phyloP scores from a whole-genome alignment of 1,140 invertebrate genomes.

The Drosophila bocqueti region DNA sequence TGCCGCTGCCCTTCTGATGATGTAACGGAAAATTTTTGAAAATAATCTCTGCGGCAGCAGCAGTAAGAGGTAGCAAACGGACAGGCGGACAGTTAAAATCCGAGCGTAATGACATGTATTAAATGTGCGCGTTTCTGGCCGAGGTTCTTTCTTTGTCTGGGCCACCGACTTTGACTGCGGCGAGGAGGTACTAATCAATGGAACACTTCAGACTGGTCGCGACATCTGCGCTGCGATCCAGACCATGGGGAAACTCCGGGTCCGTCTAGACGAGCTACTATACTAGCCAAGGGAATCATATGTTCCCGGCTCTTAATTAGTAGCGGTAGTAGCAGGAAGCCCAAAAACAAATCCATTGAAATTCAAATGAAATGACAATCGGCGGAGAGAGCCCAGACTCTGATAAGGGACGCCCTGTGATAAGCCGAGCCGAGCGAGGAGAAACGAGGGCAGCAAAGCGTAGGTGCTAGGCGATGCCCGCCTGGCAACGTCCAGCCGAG shows the following conservation, averaged over 20 bases:
- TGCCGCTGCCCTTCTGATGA: constrained; percentile 44
- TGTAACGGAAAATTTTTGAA: constrained; percentile 65
- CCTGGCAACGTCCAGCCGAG: constrained; percentile 26
- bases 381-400: constrained; percentile 37
- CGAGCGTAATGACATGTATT: background rate
- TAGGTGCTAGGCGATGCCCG: constrained; percentile 15
- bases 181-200: constrained; percentile 28
- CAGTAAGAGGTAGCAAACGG: constrained; percentile 2
- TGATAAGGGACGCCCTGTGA: constrained; percentile 38
- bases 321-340: background rate
- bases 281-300: constrained; percentile 21
- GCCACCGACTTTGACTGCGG: background rate
- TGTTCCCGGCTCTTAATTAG: constrained; percentile 35
- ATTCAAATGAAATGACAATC: constrained; percentile 43
- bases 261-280: constrained; percentile 27
- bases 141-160: constrained; percentile 7
- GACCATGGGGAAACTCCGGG: constrained; percentile 12
- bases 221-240: constrained; percentile 11
- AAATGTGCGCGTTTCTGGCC: constrained; percentile 4
- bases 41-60: constrained; percentile 23
- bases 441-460: constrained; percentile 8
- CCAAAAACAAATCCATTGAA: constrained; percentile 31
- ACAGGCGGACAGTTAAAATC: constrained; percentile 7
- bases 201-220: constrained; percentile 13
- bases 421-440: constrained; percentile 2